A percentile compares a stretch with the other conserved stretches of the same genome.
phyloP scores from a whole-genome alignment of 2,888 invertebrate species.

The Campoplex nolae region DNA sequence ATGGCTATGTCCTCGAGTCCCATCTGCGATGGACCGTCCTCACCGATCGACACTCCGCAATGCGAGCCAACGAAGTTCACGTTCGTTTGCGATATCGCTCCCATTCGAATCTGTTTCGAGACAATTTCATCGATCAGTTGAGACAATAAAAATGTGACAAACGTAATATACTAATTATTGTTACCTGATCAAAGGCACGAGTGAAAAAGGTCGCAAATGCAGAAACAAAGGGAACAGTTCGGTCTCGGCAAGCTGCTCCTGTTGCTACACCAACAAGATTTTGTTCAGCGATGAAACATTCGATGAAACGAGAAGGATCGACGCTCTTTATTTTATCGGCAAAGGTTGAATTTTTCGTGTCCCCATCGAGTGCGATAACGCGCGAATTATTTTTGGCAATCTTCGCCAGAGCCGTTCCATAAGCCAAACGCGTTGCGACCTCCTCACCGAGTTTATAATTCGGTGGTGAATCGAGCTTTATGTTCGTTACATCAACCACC shows the following conservation, averaged over 20 bases:
- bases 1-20: conserved; percentile 99
- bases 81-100: conserved; percentile 99
- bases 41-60: conserved; percentile 99
- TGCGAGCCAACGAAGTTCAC: conserved; percentile 98
- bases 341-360: conserved; percentile 99
- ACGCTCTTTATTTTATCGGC: conserved; percentile 95
- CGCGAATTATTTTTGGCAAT: conserved; percentile 87
- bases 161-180: too few relatives aligned
- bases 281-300: conserved; percentile 99
- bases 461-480: conserved; percentile 92
- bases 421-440: conserved; percentile 96
- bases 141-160: background rate
- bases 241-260: conserved; percentile 96
- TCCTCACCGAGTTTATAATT: conserved; percentile 91
- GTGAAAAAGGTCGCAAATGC: conserved; percentile 99
- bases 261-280: conserved; percentile 98
- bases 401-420: conserved; percentile 97
- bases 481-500: conserved; percentile 89
- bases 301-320: conserved; percentile 92
- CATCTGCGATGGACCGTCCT: conserved; percentile 99
- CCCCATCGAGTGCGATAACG: conserved; percentile 98
- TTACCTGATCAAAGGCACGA: conserved; percentile 97
- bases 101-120: conserved; percentile 94
- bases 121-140: too few relatives aligned
- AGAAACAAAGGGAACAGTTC: conserved; percentile 97